These are phyloP conservation scores for Nyctereutes procyonoides DNA, from an alignment of 2,113 vertebrate species.

Conservation along the genomic window DNA sequence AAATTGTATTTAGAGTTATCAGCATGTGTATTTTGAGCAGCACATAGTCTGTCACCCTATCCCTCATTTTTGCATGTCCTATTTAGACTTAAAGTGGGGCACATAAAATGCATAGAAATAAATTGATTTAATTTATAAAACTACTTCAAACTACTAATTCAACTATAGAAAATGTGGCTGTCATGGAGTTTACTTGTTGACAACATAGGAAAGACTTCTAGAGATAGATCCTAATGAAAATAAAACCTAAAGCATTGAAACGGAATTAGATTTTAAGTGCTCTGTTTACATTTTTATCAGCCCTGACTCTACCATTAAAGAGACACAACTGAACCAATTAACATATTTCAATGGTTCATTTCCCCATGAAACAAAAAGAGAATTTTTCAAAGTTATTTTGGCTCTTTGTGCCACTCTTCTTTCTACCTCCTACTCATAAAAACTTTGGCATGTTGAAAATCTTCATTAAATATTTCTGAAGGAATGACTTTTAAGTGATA, in stretches of 20 bases:
- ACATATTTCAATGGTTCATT: neutral
- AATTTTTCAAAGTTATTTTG: neutral
- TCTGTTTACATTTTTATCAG: neutral
- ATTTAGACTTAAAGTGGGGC: neutral
- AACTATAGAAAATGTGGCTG: neutral
- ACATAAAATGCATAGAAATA: neutral
- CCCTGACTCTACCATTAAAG: neutral
- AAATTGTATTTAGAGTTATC: neutral
- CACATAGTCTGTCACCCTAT: neutral
- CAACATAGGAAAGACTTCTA: neutral
- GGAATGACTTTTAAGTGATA: neutral
- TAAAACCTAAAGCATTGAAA: neutral
- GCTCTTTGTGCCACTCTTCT: neutral
- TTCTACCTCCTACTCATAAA: neutral
- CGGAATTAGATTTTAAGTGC: neutral
- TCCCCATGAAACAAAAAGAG: neutral
- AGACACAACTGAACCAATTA: neutral
- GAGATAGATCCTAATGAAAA: neutral
- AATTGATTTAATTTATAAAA: neutral
- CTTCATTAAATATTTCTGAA: neutral
- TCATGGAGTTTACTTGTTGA: neutral
- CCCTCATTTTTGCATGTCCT: neutral
- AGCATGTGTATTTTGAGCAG: neutral
- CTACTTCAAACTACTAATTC: neutral
- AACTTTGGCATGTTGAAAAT: neutral